Evolutionary conservation across 2,888 invertebrate genomes (phyloP).

Genomic region (Metellina segmentata): DNA sequence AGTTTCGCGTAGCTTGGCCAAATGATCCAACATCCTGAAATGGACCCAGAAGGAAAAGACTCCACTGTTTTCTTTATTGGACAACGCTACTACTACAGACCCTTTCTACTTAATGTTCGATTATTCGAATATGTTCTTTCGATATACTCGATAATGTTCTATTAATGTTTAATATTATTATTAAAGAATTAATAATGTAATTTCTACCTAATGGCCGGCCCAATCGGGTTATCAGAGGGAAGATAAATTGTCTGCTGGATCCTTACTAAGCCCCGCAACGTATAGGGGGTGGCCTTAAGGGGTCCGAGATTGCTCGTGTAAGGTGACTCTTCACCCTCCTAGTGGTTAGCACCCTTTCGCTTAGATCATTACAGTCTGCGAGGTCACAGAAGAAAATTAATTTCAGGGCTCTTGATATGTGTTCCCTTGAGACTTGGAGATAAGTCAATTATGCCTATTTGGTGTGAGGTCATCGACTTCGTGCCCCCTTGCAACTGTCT

Average conservation of each 20-base stretch:
- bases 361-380: neutral
- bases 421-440: neutral
- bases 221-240: neutral
- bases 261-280: neutral
- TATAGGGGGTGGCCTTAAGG: neutral
- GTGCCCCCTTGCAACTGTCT: too few species aligned
- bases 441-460: neutral
- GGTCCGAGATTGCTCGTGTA: neutral
- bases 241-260: neutral
- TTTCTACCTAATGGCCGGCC: neutral
- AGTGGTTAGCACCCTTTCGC: neutral
- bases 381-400: neutral
- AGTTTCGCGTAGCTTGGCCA: too few species aligned
- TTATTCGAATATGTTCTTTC: too few species aligned
- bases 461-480: neutral
- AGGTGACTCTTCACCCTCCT: neutral
- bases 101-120: neutral
- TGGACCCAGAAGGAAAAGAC: too few species aligned
- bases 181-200: too few species aligned
- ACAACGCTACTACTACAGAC: too few species aligned
- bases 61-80: too few species aligned
- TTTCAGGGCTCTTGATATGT: neutral
- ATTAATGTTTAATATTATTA: too few species aligned
- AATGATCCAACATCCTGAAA: too few species aligned
- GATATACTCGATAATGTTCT: too few species aligned